Evolutionary conservation across 2,888 invertebrate species (phyloP), one percentile per base, ranked within the genome.

Genomic region (Lithophane leautieri): DNA sequence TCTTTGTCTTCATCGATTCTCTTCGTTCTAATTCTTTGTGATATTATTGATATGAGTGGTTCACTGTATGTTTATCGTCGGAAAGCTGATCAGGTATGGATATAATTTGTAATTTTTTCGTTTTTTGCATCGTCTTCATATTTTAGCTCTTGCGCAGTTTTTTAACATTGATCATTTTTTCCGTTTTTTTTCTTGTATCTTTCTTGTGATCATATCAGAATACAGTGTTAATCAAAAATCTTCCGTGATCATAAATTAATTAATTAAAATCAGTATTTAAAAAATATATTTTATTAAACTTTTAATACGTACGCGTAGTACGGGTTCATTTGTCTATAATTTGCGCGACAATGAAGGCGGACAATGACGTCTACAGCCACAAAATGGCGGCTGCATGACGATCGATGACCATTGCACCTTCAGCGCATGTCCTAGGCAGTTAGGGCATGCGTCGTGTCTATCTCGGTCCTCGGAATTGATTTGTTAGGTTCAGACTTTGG

Each of bases 391-490:
- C 9, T 62, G 62, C 40, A 25, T 70, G 28, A 44, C 79, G 34
- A 70, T 79, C 70, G 67, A 73, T 73, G 54, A 50, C 42, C 54
- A 28, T 11, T 79, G 62, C 66, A 73, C 50, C 16, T 70, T 79
- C 56, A 16, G 73, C 83, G 83, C 81, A 83, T 73, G 83, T 28
- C 67, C 73, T 70, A 81, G 50, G 9, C 2, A 25, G 7, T 25
- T 34, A 78, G 71, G 47, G 12, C 79, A 65, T 68, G 79, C 67
- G 79, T 61, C 4, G 47, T 74, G 34, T 6, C 52, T 63, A 70
- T 60, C 25, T 60, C 1, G 16, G 47, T 16, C 50, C 28, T 42
- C 4, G 34, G 14, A 61, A 79, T 78, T 78, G 79, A 78, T 78
- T 61, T 56, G 19, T 44, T 50, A 52, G 8, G 22, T 4, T 63